phyloP scores from a whole-genome alignment of 2,797 vertebrate species.

The Microhierax caerulescens region DNA sequence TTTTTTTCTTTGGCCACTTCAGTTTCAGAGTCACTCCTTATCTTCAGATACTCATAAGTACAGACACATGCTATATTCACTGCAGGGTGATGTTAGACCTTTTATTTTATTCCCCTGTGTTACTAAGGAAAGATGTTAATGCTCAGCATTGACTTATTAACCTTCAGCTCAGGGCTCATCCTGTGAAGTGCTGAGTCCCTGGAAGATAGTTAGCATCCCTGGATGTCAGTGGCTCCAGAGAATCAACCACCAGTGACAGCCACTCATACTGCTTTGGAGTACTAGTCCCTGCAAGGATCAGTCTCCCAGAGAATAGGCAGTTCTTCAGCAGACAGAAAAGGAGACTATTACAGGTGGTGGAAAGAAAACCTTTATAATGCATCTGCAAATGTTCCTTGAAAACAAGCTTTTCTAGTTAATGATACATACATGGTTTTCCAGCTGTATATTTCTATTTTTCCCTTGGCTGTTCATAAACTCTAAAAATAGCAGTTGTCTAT shows the following conservation, averaged over 20 bases:
- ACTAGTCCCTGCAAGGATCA: background rate
- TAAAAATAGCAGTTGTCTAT: slow-evolving; percentile 4
- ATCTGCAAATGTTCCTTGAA: background rate
- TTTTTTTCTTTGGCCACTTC: background rate
- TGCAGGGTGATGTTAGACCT: background rate
- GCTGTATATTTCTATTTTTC: slow-evolving; percentile 1
- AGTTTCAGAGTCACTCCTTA: background rate
- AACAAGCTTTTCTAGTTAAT: background rate
- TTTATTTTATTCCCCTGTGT: background rate
- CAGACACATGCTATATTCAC: background rate
- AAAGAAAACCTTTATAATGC: background rate
- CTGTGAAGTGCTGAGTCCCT: background rate
- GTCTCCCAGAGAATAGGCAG: background rate
- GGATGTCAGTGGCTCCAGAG: background rate
- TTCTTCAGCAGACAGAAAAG: background rate
- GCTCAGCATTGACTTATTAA: background rate
- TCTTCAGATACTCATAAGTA: background rate
- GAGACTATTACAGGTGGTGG: background rate
- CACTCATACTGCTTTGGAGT: background rate
- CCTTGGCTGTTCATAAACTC: background rate
- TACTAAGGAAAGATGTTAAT: background rate
- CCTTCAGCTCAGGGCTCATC: background rate
- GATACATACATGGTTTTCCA: background rate
- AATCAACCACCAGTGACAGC: background rate
- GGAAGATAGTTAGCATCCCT: background rate